phyloP scores from a whole-genome alignment of 2,888 invertebrate genomes.

The Monochamus alternatus region DNA sequence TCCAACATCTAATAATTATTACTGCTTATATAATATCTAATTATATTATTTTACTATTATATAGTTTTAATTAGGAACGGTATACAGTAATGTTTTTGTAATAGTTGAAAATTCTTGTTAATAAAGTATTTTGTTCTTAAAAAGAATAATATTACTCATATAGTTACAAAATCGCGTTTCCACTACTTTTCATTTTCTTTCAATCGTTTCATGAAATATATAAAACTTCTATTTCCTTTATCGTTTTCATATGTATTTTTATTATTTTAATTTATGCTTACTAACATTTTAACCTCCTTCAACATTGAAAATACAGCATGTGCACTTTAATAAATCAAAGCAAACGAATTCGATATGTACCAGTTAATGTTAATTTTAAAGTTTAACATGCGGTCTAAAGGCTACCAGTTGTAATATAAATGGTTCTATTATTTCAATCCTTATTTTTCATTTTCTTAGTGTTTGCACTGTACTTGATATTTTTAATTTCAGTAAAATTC shows the following conservation, averaged over 20 bases:
- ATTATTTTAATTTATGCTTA: constrained; percentile 31
- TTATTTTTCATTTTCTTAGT: too few species aligned
- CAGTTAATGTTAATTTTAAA: too few species aligned
- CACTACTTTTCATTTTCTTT: constrained; percentile 7
- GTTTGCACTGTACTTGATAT: too few species aligned
- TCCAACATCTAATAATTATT: constrained; percentile 20
- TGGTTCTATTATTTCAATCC: too few species aligned
- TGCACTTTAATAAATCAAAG: neutral
- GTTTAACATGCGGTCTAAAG: too few species aligned
- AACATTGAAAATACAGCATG: neutral
- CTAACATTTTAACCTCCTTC: constrained; percentile 14
- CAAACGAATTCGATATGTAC: too few species aligned
- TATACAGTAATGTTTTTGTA: constrained; percentile 36
- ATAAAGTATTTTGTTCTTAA: constrained; percentile 42
- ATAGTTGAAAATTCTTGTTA: constrained; percentile 37
- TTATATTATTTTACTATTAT: constrained; percentile 39
- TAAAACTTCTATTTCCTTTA: neutral
- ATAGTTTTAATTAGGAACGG: constrained; percentile 28
- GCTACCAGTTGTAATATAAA: too few species aligned
- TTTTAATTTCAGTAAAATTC: too few species aligned
- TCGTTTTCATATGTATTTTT: neutral
- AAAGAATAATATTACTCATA: constrained; percentile 37
- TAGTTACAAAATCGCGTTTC: constrained; percentile 10
- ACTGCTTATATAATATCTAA: constrained; percentile 19
- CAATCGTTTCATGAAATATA: neutral